Conservation (phyloP, 2,113 vertebrate species). For the Caranx melampygus region DNA sequence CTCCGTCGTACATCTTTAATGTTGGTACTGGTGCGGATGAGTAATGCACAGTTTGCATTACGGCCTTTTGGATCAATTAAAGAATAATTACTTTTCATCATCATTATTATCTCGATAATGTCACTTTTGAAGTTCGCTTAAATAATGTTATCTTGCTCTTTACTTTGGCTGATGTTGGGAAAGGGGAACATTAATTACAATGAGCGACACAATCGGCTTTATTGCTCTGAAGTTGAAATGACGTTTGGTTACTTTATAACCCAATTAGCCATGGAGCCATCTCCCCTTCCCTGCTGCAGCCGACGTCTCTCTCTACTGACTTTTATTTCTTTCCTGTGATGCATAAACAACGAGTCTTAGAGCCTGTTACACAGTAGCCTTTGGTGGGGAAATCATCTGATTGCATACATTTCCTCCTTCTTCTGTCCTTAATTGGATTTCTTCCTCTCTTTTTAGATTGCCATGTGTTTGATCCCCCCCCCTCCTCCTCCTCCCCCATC, state of each 20-base stretch:
- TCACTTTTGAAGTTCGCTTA: neutral
- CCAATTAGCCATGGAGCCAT: constrained; percentile 42
- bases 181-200: constrained; percentile 18
- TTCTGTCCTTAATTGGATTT: constrained; percentile 71
- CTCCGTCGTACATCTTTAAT: no score
- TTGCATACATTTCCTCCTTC: constrained; percentile 66
- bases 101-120: neutral
- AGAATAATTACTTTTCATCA: neutral
- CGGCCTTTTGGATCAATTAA: neutral
- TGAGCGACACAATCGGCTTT: constrained; percentile 19
- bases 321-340: constrained; percentile 60
- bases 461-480: constrained; percentile 65
- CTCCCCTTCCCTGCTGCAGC: constrained; percentile 24
- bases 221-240: constrained; percentile 20
- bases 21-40: neutral
- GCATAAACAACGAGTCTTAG: constrained; percentile 65
- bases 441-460: constrained; percentile 62
- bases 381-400: constrained; percentile 66
- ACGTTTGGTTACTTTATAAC: constrained; percentile 46
- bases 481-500: constrained; percentile 3
- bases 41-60: neutral
- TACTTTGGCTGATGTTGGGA: neutral
- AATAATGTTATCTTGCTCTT: neutral
- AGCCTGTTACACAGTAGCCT: constrained; percentile 59
- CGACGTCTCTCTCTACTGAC: constrained; percentile 16